These are phyloP conservation scores for Apocheima hispidaria DNA, from an alignment of 2,888 invertebrate genomes.

Conservation along the genomic window DNA sequence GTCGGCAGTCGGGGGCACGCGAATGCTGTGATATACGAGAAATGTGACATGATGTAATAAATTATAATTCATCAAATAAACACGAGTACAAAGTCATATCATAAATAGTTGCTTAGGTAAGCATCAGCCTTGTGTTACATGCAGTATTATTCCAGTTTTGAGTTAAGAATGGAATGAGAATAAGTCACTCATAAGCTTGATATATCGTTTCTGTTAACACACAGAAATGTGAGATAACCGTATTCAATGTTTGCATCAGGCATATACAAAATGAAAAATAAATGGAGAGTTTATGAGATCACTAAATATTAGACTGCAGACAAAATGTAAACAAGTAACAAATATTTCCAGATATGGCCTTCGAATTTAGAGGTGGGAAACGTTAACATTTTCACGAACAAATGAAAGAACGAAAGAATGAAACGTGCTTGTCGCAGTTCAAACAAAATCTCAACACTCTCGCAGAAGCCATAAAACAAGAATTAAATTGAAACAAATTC, in stretches of 20 bases:
- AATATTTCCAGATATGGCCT: constrained; percentile 64
- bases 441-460: too few relatives aligned
- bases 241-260: constrained; percentile 40
- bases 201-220: constrained; percentile 48
- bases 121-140: constrained; percentile 59
- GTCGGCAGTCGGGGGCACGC: constrained; percentile 19
- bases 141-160: constrained; percentile 54
- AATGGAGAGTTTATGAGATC: constrained; percentile 78
- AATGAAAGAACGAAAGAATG: constrained; percentile 8
- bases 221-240: constrained; percentile 51
- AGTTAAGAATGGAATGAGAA: constrained; percentile 51
- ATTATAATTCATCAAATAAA: too few relatives aligned
- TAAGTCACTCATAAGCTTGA: constrained; percentile 45
- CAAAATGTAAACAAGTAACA: constrained; percentile 79
- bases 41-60: constrained; percentile 18
- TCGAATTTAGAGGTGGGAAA: constrained; percentile 59
- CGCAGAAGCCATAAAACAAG: too few relatives aligned
- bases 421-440: constrained; percentile 30
- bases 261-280: constrained; percentile 60
- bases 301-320: constrained; percentile 71
- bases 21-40: constrained; percentile 29
- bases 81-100: constrained; percentile 33
- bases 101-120: constrained; percentile 56
- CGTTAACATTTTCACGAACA: constrained; percentile 39
- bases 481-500: constrained; percentile 45